phyloP scores from a whole-genome alignment of 2,113 vertebrate genomes.

The Lontra canadensis region DNA sequence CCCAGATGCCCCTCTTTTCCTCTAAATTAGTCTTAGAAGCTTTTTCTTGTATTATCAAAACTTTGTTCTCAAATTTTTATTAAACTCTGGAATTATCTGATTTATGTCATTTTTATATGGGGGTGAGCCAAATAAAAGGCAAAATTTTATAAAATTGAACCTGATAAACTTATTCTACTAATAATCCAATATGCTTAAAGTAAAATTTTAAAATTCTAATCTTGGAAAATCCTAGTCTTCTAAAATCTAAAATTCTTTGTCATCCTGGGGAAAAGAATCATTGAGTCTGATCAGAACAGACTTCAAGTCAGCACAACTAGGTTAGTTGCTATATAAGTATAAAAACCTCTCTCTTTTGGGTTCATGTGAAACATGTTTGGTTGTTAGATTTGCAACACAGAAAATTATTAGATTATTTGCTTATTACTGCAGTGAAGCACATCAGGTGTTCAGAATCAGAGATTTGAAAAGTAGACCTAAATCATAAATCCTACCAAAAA shows the following conservation, averaged over 20 bases:
- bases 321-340: conserved; percentile 94
- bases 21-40: background rate
- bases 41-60: background rate
- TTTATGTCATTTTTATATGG: background rate
- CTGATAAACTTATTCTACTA: background rate
- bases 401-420: background rate
- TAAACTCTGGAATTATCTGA: background rate
- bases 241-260: conserved; percentile 87
- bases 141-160: background rate
- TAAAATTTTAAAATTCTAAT: conserved; percentile 42
- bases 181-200: conserved; percentile 6
- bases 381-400: conserved; percentile 14
- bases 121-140: background rate
- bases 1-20: background rate
- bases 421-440: background rate
- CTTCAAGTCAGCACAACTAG: conserved; percentile 93
- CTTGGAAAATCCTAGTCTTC: conserved; percentile 35
- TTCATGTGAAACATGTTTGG: conserved; percentile 76
- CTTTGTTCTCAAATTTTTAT: background rate
- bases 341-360: conserved; percentile 91
- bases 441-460: background rate
- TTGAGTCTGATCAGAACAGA: conserved; percentile 92
- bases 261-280: conserved; percentile 88
- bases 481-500: background rate
- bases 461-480: conserved; percentile 18